Conservation (phyloP, 2,113 vertebrate genomes). For the Tragelaphus imberbis region DNA sequence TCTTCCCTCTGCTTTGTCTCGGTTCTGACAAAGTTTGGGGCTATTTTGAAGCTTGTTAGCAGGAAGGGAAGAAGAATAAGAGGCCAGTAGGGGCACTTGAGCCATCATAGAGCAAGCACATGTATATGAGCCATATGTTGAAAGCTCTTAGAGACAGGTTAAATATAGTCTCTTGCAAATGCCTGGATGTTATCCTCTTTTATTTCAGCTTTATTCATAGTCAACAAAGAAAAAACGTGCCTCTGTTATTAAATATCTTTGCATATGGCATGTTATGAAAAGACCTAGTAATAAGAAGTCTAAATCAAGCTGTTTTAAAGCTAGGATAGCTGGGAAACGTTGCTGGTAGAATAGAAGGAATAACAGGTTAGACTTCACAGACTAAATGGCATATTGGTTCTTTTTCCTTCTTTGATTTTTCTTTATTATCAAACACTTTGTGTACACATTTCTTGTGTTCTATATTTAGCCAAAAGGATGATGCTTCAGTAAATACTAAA, state of each 20-base stretch:
- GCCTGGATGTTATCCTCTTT: constrained; percentile 38
- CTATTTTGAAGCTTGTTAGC: constrained; percentile 19
- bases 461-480: constrained; percentile 56
- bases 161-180: constrained; percentile 50
- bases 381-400: not conserved
- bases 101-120: not conserved
- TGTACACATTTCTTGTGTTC: constrained; percentile 41
- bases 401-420: constrained; percentile 38
- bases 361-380: constrained; percentile 34
- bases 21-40: not conserved
- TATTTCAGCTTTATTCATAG: constrained; percentile 49
- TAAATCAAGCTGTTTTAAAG: constrained; percentile 52
- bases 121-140: constrained; percentile 20
- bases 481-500: not conserved
- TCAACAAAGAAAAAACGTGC: constrained; percentile 36
- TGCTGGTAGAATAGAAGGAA: constrained; percentile 25
- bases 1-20: constrained; percentile 24
- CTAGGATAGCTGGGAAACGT: not conserved
- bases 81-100: not conserved
- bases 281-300: constrained; percentile 38
- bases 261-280: constrained; percentile 51
- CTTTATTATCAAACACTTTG: constrained; percentile 34
- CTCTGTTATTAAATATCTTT: constrained; percentile 55
- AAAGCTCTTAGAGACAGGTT: constrained; percentile 44
- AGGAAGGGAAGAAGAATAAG: not conserved